Evolutionary conservation across 2,888 invertebrate genomes (phyloP), one percentile per base, ranked within the genome.

Genomic region (Nomada fabriciana): DNA sequence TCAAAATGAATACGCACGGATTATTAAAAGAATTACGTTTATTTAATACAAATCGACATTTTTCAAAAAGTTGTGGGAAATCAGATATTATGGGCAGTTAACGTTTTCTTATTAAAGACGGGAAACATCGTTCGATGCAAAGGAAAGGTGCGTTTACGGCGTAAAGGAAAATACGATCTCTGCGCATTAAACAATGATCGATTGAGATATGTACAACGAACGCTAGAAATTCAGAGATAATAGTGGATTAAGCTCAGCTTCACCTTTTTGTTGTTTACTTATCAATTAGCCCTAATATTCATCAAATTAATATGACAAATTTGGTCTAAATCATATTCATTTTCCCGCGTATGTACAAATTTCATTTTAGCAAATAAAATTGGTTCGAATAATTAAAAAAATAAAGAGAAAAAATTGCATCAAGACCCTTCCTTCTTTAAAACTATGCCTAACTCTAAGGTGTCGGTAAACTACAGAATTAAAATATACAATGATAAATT

Each of bases 401-500:
- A 59, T 4, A 60, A 43, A 55, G 53, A 61, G 23, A 25, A 63
- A 64, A 20, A 59, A 77, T 74, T 84, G 74, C 65, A 77, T 79
- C 67, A 61, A 69, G 61, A 78, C 72, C 77, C 75, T 55, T 23
- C 61, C 63, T 60, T 61, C 47, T 9, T 57, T 59, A 52, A 79
- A 84, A 79, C 60, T 79, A 68, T 52, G 71, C n/a, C 65, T 76
- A 75, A 72, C 60, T 75, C 42, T 73, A 72, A 79, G 64, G 79
- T 57, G 71, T 59, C 63, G 47, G 61, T 81, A 67, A 76, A 82
- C 68, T 82, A 82, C 25, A 71, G 68, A 81, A 76, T 53, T 84
- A 78, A 84, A 85, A 85, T 85, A 74, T 85, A 85, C 85, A 85
- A 76, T 73, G 47, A 70, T 82, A 70, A 64, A 55, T 59, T 76